A percentile compares a stretch with the other conserved stretches of the same genome.
Evolutionary conservation across 64 coral and sea anemone genomes (phyloP).

Genomic region (Trachythela sp.): DNA sequence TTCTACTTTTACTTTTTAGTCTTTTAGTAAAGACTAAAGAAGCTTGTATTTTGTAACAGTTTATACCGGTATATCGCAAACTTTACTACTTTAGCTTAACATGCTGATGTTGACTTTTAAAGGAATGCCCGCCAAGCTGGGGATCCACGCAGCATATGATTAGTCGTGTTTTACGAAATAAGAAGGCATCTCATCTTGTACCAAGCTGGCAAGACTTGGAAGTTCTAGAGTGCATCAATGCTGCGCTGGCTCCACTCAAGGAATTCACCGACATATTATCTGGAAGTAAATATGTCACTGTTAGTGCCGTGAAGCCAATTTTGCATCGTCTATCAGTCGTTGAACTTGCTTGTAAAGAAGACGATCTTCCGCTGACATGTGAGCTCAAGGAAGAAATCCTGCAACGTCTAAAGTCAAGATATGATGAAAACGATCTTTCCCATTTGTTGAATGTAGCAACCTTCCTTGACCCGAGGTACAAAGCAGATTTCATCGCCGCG

Average conservation of each 20-base stretch:
- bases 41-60: no score
- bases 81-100: no score
- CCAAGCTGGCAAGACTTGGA: constrained; percentile 3
- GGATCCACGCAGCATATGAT: constrained; percentile 17
- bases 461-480: not conserved
- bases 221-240: constrained; percentile 19
- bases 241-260: not conserved
- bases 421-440: not conserved
- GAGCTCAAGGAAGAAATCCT: not conserved
- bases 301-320: not conserved
- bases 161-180: constrained; percentile 14
- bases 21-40: no score
- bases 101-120: no score
- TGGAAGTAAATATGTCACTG: not conserved
- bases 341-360: not conserved
- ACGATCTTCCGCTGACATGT: not conserved
- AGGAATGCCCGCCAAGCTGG: not conserved
- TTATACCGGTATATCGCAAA: no score
- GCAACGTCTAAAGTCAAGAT: not conserved
- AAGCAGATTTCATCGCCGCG: not conserved
- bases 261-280: not conserved
- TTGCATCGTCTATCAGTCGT: not conserved
- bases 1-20: not conserved
- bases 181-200: not conserved
- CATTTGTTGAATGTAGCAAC: not conserved